A percentile compares a stretch with the other conserved stretches of the same genome.
Evolutionary conservation across 2,113 vertebrate genomes (phyloP).

Genomic region (Pelecanus crispus): DNA sequence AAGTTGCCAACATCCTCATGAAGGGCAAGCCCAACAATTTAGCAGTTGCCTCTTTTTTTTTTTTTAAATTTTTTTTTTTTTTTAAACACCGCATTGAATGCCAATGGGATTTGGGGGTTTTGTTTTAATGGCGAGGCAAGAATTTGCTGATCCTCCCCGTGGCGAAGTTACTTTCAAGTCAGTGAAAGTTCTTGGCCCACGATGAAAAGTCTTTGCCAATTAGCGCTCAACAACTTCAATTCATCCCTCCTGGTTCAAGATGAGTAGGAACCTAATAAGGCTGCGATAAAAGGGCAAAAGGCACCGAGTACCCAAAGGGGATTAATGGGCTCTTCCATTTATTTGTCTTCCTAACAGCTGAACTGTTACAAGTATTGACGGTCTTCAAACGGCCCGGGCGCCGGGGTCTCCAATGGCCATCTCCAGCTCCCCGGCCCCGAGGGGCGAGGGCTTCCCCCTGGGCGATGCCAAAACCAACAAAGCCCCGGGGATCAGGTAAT

Average conservation of each 20-base stretch:
- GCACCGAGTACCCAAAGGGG: conserved; percentile 79
- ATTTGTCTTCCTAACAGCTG: conserved; percentile 87
- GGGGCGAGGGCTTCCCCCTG: conserved; percentile 73
- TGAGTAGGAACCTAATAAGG: conserved; percentile 88
- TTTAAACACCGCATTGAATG: conserved; percentile 14
- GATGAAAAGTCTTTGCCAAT: conserved; percentile 86
- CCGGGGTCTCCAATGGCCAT: conserved; percentile 75
- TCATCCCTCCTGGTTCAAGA: conserved; percentile 79
- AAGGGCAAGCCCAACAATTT: conserved; percentile 12
- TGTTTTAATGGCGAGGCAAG: conserved; percentile 74
- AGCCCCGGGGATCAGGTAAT: conserved; percentile 80
- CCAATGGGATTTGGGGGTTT: conserved; percentile 36
- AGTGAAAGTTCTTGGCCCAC: conserved; percentile 80
- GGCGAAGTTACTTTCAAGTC: conserved; percentile 85
- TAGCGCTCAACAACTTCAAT: conserved; percentile 83
- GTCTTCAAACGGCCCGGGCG: conserved; percentile 76
- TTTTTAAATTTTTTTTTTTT: not conserved
- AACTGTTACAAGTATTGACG: conserved; percentile 85
- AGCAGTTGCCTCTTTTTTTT: not conserved
- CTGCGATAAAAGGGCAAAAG: conserved; percentile 88
- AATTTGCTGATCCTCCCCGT: conserved; percentile 71
- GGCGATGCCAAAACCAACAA: conserved; percentile 79
- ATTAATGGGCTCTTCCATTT: conserved; percentile 85
- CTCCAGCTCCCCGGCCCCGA: conserved; percentile 72
- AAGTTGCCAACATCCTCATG: not conserved